These are phyloP conservation scores for Leptodactylus fallax DNA, from an alignment of 2,797 vertebrate genomes.

Conservation along the genomic window DNA sequence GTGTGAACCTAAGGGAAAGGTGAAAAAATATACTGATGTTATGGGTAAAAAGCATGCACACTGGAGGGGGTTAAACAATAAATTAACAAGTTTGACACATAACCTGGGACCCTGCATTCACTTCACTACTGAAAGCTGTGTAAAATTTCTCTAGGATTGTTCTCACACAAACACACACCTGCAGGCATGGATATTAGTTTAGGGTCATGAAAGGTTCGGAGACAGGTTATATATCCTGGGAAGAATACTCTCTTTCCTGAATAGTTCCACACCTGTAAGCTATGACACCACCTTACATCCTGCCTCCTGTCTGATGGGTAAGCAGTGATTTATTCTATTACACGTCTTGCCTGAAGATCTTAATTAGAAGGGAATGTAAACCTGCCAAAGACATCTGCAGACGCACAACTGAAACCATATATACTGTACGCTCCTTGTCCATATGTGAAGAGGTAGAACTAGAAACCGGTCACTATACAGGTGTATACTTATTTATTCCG, in stretches of 20 bases:
- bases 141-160: slow-evolving; percentile 27
- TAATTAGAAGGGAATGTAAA: slow-evolving; percentile 27
- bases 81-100: slow-evolving; percentile 6
- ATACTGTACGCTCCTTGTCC: no score
- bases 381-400: slow-evolving; percentile 28
- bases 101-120: slow-evolving; percentile 1
- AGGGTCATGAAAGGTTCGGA: slow-evolving; percentile 45
- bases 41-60: not conserved
- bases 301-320: not conserved
- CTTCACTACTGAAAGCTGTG: slow-evolving; percentile 21
- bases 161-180: slow-evolving; percentile 51
- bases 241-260: slow-evolving; percentile 37
- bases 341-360: slow-evolving; percentile 22
- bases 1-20: not conserved
- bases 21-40: not conserved
- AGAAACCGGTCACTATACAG: no score
- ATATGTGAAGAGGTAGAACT: no score
- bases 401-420: not conserved
- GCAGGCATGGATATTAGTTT: slow-evolving; percentile 51
- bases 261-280: slow-evolving; percentile 54
- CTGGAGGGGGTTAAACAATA: not conserved
- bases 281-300: slow-evolving; percentile 37
- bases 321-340: slow-evolving; percentile 44
- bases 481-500: no score
- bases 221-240: slow-evolving; percentile 49